Evolutionary conservation across 37 sponge, comb jelly and placozoan genomes (phyloP), one percentile per base, ranked within the genome.

Genomic region (Lycopodina hypogea): DNA sequence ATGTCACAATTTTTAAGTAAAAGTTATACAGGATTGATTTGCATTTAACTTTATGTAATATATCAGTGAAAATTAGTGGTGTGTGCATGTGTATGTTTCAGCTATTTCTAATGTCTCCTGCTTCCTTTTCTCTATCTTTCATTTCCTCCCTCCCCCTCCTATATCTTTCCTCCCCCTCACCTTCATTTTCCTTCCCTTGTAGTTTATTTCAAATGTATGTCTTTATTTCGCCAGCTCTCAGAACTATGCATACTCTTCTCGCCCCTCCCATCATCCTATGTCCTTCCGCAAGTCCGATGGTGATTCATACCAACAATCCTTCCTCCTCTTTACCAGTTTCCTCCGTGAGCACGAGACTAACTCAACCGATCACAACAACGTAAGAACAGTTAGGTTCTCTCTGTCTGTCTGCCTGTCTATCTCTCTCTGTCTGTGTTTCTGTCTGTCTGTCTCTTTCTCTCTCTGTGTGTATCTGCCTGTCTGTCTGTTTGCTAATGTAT

Each of bases 221-320:
- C n/a, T 59, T 59, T 17, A 59, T 26, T 59, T 12, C 28, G 29
- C 42, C 38, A 53, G 74, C 21, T 35, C 26, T 71, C 37, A 17
- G 24, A 32, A 26, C 32, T 74, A 34, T 30, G 74, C 53, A 6
- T 19, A 19, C 17, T 72, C 72, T 15, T 78, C 78, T 48, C 79
- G 69, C 17, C 68, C 66, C 22, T 78, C 78, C 29, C 63, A 66
- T 21, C 78, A 72, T 1, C 86, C 86, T 1, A 78, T 85, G 72
- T 45, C 62, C 23, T 87, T 87, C 67, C 61, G 59, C 1, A 81
- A 76, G 70, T 36, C 68, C 1, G 83, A 81, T 8, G 56, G 30
- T 7, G 88, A 87, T 17, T 72, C 88, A 4, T 81, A 87, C 76
- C 70, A 81, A 35, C 64, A 82, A 26, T 40, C 82, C 0, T 87